Evolutionary conservation across 2,888 invertebrate species (phyloP).

Genomic region (Elysia crispata): DNA sequence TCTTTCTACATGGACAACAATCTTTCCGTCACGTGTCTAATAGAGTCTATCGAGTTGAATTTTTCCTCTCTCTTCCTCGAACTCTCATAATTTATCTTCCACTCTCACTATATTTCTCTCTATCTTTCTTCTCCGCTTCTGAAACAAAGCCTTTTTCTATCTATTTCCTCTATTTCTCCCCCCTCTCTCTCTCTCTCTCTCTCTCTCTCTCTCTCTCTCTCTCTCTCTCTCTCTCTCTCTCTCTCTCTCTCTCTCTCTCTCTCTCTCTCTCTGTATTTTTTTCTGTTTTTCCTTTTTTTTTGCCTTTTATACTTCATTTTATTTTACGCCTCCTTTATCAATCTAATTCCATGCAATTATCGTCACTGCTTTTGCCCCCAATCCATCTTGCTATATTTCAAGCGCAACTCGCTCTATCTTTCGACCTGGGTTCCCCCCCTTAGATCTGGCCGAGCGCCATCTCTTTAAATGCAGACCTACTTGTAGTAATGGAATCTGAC

Average conservation of each 20-base stretch:
- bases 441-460: too few species aligned
- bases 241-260: neutral
- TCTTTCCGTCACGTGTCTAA: too few species aligned
- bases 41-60: too few species aligned
- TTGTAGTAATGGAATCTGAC: too few species aligned
- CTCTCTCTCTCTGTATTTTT: constrained; percentile 5
- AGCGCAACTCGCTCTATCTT: neutral
- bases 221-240: constrained; percentile 5
- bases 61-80: neutral
- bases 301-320: too few species aligned
- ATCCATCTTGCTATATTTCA: too few species aligned
- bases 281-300: neutral
- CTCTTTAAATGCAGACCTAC: too few species aligned
- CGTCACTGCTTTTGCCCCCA: too few species aligned
- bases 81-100: constrained; percentile 10
- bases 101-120: neutral
- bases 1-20: too few species aligned
- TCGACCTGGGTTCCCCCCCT: neutral
- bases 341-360: too few species aligned
- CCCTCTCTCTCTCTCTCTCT: constrained; percentile 19
- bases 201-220: neutral
- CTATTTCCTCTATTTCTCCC: neutral
- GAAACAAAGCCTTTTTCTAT: neutral
- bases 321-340: too few species aligned
- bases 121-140: constrained; percentile 11